These are phyloP conservation scores for Grammomys dolichurus DNA, from an alignment of 2,113 vertebrate species.

Conservation along the genomic window DNA sequence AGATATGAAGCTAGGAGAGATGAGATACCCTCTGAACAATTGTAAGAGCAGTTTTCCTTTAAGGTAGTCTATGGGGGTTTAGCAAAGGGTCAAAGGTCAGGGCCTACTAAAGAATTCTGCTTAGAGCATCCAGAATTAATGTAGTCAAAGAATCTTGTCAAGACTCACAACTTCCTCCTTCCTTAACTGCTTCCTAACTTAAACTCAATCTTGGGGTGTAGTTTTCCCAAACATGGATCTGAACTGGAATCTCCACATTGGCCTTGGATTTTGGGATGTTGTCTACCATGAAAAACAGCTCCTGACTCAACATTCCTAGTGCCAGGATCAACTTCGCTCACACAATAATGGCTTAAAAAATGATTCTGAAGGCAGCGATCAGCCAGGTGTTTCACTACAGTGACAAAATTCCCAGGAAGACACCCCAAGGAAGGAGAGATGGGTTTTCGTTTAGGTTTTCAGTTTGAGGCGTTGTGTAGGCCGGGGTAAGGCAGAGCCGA, in stretches of 20 bases:
- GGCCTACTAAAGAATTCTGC: background rate
- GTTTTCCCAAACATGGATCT: background rate
- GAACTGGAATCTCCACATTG: background rate
- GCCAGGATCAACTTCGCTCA: background rate
- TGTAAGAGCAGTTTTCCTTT: background rate
- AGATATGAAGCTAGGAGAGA: background rate
- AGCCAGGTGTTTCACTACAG: background rate
- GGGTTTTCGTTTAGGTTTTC: background rate
- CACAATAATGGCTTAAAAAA: background rate
- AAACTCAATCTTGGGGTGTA: background rate
- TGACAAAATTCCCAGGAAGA: no score
- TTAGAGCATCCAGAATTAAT: background rate
- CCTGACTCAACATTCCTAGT: background rate
- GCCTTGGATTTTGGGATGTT: background rate
- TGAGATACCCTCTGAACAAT: background rate
- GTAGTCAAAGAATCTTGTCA: background rate
- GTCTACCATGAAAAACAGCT: background rate
- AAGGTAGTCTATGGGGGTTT: background rate
- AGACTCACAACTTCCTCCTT: background rate
- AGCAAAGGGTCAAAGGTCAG: background rate
- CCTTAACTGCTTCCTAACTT: background rate
- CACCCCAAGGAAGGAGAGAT: background rate
- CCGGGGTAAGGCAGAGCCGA: accelerated
- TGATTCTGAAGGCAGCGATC: background rate
- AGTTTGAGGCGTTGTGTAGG: no score